phyloP scores from a whole-genome alignment of 2,113 vertebrate genomes.

The Lagenorhynchus albirostris region DNA sequence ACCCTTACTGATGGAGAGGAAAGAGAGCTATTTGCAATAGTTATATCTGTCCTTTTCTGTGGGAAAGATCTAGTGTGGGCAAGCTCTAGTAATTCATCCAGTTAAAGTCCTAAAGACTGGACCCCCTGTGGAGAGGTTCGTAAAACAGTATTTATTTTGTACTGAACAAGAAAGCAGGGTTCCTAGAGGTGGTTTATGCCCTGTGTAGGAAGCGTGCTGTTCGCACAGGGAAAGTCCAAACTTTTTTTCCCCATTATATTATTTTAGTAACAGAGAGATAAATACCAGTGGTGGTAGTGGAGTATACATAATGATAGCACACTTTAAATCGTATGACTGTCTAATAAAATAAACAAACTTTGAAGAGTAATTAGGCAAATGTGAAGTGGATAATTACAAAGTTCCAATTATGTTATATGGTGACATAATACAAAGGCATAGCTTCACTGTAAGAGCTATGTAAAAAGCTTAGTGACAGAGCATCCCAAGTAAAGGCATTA shows the following conservation, averaged over 20 bases:
- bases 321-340: neutral
- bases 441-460: neutral
- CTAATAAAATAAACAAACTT: neutral
- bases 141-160: neutral
- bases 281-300: neutral
- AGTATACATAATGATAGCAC: neutral
- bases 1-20: neutral
- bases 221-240: neutral
- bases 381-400: neutral
- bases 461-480: neutral
- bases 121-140: neutral
- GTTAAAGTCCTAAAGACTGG: neutral
- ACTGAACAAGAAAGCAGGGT: neutral
- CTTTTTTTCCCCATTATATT: no score
- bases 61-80: neutral
- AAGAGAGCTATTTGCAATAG: neutral
- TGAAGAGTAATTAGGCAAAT: conserved; percentile 18
- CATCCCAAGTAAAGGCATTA: neutral
- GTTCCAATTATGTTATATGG: neutral
- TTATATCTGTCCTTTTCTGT: neutral
- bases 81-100: neutral
- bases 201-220: neutral
- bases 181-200: neutral
- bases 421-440: neutral
- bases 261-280: neutral